These are phyloP conservation scores for Lasioglossum pauxillum DNA, from an alignment of 2,888 invertebrate species.

Conservation along the genomic window DNA sequence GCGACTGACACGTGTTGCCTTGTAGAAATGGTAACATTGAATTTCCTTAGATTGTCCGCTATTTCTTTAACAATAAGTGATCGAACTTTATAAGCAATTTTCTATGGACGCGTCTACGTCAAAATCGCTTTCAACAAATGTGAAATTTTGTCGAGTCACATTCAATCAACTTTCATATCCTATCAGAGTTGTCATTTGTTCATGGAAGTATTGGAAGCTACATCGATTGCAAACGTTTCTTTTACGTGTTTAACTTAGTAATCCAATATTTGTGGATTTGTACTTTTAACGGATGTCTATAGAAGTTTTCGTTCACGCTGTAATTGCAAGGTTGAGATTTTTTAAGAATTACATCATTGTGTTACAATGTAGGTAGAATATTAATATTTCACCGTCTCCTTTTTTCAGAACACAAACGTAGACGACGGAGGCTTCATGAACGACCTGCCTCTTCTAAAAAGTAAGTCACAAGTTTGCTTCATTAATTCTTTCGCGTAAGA, in stretches of 20 bases:
- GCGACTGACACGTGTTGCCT: not conserved
- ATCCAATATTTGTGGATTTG: too few species aligned
- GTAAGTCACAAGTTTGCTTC: conserved; percentile 86
- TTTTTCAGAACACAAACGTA: conserved; percentile 90
- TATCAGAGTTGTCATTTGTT: not conserved
- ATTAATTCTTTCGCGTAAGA: not conserved
- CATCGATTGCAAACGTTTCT: not conserved
- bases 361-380: not conserved
- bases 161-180: not conserved
- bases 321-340: not conserved
- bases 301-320: not conserved
- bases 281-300: not conserved
- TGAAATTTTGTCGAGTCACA: not conserved
- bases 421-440: conserved; percentile 96
- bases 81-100: not conserved
- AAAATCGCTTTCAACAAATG: not conserved
- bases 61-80: not conserved
- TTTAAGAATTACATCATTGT: not conserved
- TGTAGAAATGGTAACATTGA: conserved; percentile 2
- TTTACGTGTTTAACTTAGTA: not conserved
- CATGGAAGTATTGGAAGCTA: not conserved
- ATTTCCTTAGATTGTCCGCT: not conserved
- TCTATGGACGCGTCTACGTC: not conserved
- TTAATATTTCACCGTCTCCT: conserved; percentile 17
- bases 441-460: conserved; percentile 95